These are phyloP conservation scores for Theretra japonica DNA, from an alignment of 2,888 invertebrate species.

Conservation along the genomic window DNA sequence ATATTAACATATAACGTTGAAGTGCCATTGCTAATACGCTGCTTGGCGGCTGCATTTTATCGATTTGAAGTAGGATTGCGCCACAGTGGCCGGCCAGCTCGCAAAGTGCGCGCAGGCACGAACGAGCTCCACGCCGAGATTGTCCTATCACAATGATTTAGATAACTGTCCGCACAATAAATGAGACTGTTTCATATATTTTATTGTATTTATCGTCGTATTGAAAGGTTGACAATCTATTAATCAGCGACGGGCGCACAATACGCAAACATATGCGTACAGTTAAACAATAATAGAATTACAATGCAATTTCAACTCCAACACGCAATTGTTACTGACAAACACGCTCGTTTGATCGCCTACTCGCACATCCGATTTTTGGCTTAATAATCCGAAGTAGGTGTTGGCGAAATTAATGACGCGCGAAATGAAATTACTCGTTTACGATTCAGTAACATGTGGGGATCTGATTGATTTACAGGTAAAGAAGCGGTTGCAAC, in stretches of 20 bases:
- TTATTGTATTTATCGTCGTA: slow-evolving; percentile 46
- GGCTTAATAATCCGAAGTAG: slow-evolving; percentile 10
- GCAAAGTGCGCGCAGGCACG: slow-evolving; percentile 36
- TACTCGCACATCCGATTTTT: slow-evolving; percentile 5
- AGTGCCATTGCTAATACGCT: slow-evolving; percentile 33
- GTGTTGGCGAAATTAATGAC: slow-evolving; percentile 17
- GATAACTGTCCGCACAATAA: slow-evolving; percentile 40
- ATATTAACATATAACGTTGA: slow-evolving; percentile 42
- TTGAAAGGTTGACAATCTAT: slow-evolving; percentile 46
- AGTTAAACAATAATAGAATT: not conserved
- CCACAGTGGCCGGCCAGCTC: slow-evolving; percentile 39
- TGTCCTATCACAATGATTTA: slow-evolving; percentile 48
- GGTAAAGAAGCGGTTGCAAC: slow-evolving; percentile 6
- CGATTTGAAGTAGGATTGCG: slow-evolving; percentile 48
- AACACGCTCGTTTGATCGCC: not conserved
- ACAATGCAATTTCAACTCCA: slow-evolving; percentile 17
- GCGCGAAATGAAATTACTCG: slow-evolving; percentile 23
- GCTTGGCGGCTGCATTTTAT: slow-evolving; percentile 36
- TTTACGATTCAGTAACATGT: slow-evolving; percentile 8
- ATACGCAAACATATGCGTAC: not conserved
- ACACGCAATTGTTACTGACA: not conserved
- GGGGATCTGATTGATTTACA: slow-evolving; percentile 9
- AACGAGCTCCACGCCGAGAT: slow-evolving; percentile 39
- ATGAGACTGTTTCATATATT: slow-evolving; percentile 28
- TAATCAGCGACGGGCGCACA: slow-evolving; percentile 18